Evolutionary conservation across 2,113 vertebrate genomes (phyloP).

Genomic region (Trichomycterus rosablanca): DNA sequence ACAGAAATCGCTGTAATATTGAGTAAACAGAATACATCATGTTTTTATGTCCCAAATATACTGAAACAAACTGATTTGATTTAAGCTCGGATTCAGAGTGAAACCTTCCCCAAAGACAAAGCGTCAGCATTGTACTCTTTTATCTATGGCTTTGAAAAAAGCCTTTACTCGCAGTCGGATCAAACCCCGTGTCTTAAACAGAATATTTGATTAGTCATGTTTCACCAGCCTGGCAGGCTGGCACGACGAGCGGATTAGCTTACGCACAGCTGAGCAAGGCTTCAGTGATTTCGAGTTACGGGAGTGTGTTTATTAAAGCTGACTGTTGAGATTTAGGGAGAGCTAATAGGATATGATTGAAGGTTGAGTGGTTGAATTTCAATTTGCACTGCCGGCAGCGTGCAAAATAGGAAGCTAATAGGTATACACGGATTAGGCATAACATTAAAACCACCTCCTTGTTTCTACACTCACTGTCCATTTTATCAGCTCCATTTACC

Average conservation of each 20-base stretch:
- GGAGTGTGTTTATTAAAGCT: neutral
- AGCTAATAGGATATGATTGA: neutral
- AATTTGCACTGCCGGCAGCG: neutral
- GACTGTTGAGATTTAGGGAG: neutral
- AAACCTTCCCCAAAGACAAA: neutral
- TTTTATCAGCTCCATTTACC: neutral
- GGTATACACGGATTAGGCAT: too few relatives aligned
- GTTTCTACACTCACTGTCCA: neutral
- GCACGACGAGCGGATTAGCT: neutral
- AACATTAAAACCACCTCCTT: too few relatives aligned
- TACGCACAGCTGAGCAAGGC: neutral
- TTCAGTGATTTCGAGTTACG: neutral
- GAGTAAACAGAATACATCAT: neutral
- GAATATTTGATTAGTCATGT: conserved; percentile 18
- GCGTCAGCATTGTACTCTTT: neutral
- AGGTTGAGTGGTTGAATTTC: neutral
- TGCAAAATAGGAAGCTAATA: neutral
- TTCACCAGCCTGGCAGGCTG: conserved; percentile 2
- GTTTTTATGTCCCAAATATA: conserved; percentile 2
- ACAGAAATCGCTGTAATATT: neutral
- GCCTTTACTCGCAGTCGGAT: neutral
- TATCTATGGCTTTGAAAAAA: conserved; percentile 6
- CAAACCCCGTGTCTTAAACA: conserved; percentile 15
- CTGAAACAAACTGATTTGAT: neutral
- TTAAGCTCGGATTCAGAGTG: neutral